phyloP scores from a whole-genome alignment of 2,113 vertebrate species.

The Peromyscus californicus region DNA sequence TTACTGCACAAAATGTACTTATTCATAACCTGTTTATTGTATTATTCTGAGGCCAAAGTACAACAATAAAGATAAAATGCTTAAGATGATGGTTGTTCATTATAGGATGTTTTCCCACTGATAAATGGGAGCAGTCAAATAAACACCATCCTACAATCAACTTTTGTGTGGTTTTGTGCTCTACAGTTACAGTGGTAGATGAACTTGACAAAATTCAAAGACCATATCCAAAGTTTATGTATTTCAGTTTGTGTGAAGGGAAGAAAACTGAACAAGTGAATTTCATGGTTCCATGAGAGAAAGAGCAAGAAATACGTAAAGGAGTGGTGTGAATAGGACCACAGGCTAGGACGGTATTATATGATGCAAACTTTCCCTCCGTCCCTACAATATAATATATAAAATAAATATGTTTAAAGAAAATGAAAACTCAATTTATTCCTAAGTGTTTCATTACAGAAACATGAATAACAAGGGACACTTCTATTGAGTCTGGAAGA shows the following conservation, averaged over 20 bases:
- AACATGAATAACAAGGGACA: neutral
- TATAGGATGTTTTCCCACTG: neutral
- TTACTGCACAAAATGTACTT: neutral
- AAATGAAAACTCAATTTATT: neutral
- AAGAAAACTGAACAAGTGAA: neutral
- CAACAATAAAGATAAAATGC: neutral
- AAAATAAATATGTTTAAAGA: conserved; percentile 24
- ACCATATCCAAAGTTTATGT: neutral
- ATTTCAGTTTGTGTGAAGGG: neutral
- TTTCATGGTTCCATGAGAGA: neutral
- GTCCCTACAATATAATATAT: no score
- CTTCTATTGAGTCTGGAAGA: neutral
- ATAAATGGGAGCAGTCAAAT: neutral
- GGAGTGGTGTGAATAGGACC: neutral
- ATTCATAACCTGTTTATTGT: neutral
- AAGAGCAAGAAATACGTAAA: neutral
- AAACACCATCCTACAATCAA: neutral
- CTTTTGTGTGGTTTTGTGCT: neutral
- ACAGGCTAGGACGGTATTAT: neutral
- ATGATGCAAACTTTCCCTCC: neutral
- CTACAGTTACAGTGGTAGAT: neutral
- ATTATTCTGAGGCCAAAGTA: neutral
- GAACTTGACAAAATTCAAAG: neutral
- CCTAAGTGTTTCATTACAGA: conserved; percentile 1
- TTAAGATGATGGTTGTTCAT: neutral